Base-by-base conservation (phyloP, 2,113 vertebrate species). In the Geothlypis trichas region DNA sequence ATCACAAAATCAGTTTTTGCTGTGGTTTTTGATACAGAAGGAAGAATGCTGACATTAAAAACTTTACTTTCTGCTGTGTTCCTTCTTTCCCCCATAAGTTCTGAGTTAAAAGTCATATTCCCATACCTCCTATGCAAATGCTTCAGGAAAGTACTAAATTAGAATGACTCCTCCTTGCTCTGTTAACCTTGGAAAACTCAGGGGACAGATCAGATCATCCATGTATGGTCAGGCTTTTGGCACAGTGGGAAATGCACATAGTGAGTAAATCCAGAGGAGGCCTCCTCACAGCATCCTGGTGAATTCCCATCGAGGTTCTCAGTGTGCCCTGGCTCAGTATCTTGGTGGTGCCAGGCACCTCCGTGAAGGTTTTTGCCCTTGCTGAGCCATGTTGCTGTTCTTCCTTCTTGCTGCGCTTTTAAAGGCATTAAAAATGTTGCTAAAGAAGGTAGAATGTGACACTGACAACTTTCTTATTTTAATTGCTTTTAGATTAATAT, bases 401-500 rank as follows among this genome's bases (percentile, higher is more conserved):
- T 88, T 95, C 74, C 8, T 63, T 61, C 61, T 69, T 71, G 31
- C 41, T 54, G 18, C 89, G 49, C 47, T 91, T 83, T 81, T 58
- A 61, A 47, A 91, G 52, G 80, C 77, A 46, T 61, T n/a, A n/a
- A 66, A 46, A 61, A 7, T 69, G 18, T 66, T 84, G 42, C 81
- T 66, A 9, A 63, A 83, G 81, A 63, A 78, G 62, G 58, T 49
- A 17, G 71, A 90, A 73, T 63, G 52, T 95, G 94, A 93, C 90
- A 80, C 73, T 93, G 87, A 91, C 65, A 94, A 54, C 80, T 90
- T 89, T 57, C 68, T 96, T 95, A 76, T 87, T 96, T 87, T 87
- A 87, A 86, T 76, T 95, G 74, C 74, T 81, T 83, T 92, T 95
- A 95, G 96, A 92, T 94, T 94, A 97, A 93, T 78, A 80, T 95